phyloP scores from a whole-genome alignment of 1,140 invertebrate species.

The Helicoverpa armigera region DNA sequence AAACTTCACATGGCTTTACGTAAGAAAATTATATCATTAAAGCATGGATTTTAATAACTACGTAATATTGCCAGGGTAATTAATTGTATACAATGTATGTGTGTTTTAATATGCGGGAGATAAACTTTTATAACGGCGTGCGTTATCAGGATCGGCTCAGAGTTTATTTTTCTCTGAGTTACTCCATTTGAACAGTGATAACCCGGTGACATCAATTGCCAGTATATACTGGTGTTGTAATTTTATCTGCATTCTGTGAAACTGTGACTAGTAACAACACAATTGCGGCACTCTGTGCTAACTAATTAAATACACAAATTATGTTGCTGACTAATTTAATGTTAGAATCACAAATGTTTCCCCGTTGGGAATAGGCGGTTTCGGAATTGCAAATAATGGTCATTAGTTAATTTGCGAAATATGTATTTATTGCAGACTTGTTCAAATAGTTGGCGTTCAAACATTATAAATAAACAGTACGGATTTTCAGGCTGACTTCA shows the following conservation, averaged over 20 bases:
- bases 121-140: constrained; percentile 8
- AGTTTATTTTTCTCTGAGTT: constrained; percentile 42
- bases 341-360: constrained; percentile 39
- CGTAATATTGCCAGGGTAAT: constrained; percentile 3
- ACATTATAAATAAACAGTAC: background rate
- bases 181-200: constrained; percentile 47
- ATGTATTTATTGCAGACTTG: constrained; percentile 22
- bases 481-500: background rate
- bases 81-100: background rate
- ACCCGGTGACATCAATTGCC: constrained; percentile 50
- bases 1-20: constrained; percentile 3
- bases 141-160: constrained; percentile 5
- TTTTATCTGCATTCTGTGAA: constrained; percentile 27
- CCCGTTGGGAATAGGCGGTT: constrained; percentile 20
- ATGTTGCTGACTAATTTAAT: constrained; percentile 39
- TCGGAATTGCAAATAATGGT: constrained; percentile 35
- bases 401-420: constrained; percentile 34
- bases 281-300: constrained; percentile 2
- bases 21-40: constrained; percentile 17
- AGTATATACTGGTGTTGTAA: constrained; percentile 44
- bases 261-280: constrained; percentile 15
- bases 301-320: constrained; percentile 41
- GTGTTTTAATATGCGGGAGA: background rate
- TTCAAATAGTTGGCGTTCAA: too few species aligned
- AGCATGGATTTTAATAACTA: constrained; percentile 17